Conservation (phyloP, 2,113 vertebrate species). For the Xenotilapia leptura region DNA sequence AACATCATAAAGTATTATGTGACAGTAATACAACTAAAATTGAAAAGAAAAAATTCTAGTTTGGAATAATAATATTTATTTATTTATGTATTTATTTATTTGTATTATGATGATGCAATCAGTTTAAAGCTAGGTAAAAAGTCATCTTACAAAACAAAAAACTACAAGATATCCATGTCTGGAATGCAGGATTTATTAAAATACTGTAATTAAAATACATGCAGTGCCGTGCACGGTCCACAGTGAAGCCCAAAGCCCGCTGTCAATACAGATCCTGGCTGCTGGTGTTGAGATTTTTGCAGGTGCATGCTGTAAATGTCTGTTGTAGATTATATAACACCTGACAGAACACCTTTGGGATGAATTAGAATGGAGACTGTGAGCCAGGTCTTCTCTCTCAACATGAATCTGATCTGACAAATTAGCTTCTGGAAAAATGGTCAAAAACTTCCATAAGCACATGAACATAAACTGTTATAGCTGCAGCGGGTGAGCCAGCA, state of each 20-base stretch:
- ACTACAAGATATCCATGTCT: not conserved
- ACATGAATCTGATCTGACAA: not conserved
- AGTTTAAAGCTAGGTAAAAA: not conserved
- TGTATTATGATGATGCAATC: not conserved
- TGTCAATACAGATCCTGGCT: not conserved
- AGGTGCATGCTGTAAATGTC: not conserved
- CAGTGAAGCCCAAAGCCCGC: not conserved
- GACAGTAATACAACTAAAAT: not conserved
- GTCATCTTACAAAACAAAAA: not conserved
- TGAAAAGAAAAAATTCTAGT: not conserved
- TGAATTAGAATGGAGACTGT: not conserved
- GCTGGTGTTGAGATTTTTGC: not conserved
- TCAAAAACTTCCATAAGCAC: not conserved
- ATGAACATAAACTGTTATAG: not conserved
- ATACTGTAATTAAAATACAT: not conserved
- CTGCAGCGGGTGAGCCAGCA: rapidly evolving
- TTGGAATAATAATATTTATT: not conserved
- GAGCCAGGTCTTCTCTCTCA: not conserved
- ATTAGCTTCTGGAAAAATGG: not conserved
- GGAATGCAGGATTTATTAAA: not conserved
- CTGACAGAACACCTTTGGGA: not conserved
- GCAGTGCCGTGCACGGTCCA: not conserved
- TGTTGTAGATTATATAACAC: not conserved
- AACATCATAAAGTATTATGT: not conserved
- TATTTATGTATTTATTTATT: not conserved